Evolutionary conservation across 1,140 invertebrate genomes (phyloP).

Genomic region (Trichonephila clavata): DNA sequence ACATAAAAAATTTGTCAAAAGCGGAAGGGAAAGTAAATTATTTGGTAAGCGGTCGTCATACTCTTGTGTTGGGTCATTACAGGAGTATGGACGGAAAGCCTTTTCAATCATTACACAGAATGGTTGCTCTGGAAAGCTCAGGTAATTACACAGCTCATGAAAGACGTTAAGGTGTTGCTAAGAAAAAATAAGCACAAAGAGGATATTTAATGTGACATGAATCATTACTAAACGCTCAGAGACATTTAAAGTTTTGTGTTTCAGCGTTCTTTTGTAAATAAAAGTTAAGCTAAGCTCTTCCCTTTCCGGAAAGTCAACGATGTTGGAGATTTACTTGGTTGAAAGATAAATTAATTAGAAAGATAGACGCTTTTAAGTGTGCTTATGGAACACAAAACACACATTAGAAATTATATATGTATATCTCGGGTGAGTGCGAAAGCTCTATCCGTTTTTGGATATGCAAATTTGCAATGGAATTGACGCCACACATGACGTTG

Average conservation of each 20-base stretch:
- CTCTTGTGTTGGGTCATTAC: slow-evolving; percentile 19
- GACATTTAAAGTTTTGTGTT: neutral
- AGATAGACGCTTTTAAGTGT: neutral
- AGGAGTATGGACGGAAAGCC: slow-evolving; percentile 8
- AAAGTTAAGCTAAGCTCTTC: neutral
- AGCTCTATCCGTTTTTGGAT: too few species aligned
- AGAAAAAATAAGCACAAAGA: slow-evolving; percentile 15
- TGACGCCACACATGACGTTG: too few species aligned
- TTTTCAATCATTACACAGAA: slow-evolving; percentile 35
- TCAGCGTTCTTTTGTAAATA: slow-evolving; percentile 3
- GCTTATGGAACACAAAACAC: neutral
- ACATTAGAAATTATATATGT: too few species aligned
- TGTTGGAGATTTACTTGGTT: neutral
- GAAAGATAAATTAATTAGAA: too few species aligned
- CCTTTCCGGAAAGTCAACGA: neutral
- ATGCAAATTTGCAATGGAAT: too few species aligned
- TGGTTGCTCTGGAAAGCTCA: neutral
- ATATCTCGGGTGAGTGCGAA: too few species aligned
- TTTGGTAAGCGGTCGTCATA: slow-evolving; percentile 22
- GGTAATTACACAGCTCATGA: slow-evolving; percentile 38
- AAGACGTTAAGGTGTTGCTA: neutral
- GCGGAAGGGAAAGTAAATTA: slow-evolving; percentile 24
- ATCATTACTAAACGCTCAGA: neutral
- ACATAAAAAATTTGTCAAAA: slow-evolving; percentile 30
- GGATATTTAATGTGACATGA: slow-evolving; percentile 42